A percentile compares a stretch with the other conserved stretches of the same genome.
These are phyloP conservation scores for Amblyteles armatorius DNA, from an alignment of 2,888 invertebrate species.

Conservation along the genomic window DNA sequence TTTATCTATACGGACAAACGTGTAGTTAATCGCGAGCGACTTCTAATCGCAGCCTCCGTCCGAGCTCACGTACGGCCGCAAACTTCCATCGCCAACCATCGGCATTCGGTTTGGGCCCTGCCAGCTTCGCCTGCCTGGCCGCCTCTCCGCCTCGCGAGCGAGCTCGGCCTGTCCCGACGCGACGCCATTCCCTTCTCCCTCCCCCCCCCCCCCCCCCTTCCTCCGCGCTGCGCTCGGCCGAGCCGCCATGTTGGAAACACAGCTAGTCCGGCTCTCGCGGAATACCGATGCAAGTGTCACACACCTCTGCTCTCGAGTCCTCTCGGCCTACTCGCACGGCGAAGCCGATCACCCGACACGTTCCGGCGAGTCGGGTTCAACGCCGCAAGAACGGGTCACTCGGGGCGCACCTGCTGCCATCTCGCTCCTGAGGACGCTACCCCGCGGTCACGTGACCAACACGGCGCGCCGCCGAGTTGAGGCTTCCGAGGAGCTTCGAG, in stretches of 20 bases:
- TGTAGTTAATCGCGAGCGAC: too few relatives aligned
- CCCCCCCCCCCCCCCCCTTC: neutral
- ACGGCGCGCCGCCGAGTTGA: too few relatives aligned
- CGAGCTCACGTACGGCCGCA: constrained; percentile 71
- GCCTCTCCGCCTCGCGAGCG: constrained; percentile 30
- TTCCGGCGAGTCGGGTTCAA: too few relatives aligned
- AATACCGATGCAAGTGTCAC: constrained; percentile 60
- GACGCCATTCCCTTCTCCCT: constrained; percentile 75
- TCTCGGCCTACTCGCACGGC: too few relatives aligned
- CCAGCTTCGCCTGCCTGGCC: constrained; percentile 30
- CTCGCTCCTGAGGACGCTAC: too few relatives aligned
- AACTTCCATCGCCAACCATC: constrained; percentile 71
- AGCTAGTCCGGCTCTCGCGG: constrained; percentile 13
- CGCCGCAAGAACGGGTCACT: too few relatives aligned
- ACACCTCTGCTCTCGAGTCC: constrained; percentile 34
- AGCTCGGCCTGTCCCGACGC: constrained; percentile 54
- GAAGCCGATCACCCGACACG: too few relatives aligned
- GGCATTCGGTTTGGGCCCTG: constrained; percentile 67
- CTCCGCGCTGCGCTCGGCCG: constrained; percentile 2
- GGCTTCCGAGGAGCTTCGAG: too few relatives aligned
- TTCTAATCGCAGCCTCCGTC: constrained; percentile 71
- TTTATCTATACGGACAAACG: too few relatives aligned
- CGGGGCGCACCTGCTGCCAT: too few relatives aligned
- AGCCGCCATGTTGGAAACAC: neutral
- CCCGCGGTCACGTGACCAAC: too few relatives aligned